Evolutionary conservation across 1,140 invertebrate genomes (phyloP), one percentile per base, ranked within the genome.

Genomic region (Drosophila serrata): DNA sequence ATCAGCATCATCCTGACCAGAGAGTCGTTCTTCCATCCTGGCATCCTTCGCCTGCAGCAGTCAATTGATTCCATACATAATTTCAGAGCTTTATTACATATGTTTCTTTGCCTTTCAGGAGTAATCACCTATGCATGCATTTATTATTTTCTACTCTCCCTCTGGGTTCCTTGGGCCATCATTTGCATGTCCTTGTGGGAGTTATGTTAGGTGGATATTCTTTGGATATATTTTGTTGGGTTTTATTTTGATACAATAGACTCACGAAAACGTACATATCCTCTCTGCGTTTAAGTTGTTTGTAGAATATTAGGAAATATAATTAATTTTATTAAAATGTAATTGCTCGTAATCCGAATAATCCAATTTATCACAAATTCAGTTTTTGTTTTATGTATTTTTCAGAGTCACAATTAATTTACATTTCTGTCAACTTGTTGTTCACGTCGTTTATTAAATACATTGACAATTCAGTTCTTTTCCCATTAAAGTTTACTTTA

Each of bases 111-210:
- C 45, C 60, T 29, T 51, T 51, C 49, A 43, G 35, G n/a, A 27
- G 59, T 68, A 68, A 42, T 64, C 59, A 64, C 29, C 45, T 68
- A 65, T 69, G 62, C 29, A 53, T 53, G 62, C 27, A 68, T 53
- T 53, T 53, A 35, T 53, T 49, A 65, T 33, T 29, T 35, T 45
- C 13, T n/a, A 27, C 24, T 22, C 6, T 15, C 35, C 42, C 59
- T n/a, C 29, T 17, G 27, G 61, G 22, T 12, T 31, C 19, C 22
- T 40, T 61, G 31, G 46, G 49, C 7, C 19, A 43, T 27, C 4
- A 69, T 69, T 51, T 69, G 29, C 65, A 69, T 69, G 49, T 65
- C 43, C 22, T 35, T 51, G 4, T 57, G 53, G 35, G 1, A 40
- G 17, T 29, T 27, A 37, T 17, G 17, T 19, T 27, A 12, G 5